phyloP scores from a whole-genome alignment of 23 tunicate genomes.

The Aplidium turbinatum region DNA sequence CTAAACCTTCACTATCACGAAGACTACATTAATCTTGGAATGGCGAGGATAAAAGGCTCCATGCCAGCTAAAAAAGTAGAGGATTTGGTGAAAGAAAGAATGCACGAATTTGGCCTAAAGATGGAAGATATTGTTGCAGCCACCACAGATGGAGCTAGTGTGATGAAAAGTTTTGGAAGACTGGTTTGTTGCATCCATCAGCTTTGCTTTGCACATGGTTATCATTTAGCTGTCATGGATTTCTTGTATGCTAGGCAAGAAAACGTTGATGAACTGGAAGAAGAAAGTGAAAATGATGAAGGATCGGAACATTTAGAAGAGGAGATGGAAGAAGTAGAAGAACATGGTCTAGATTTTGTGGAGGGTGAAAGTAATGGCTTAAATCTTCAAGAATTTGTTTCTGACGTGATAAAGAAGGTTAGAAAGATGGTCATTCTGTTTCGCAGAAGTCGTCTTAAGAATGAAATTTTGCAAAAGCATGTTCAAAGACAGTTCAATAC shows the following conservation, averaged over 20 bases:
- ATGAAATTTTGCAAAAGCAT: conserved; percentile 70
- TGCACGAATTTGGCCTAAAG: conserved; percentile 55
- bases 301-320: conserved; percentile 57
- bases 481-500: conserved; percentile 50
- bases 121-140: conserved; percentile 67
- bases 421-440: conserved; percentile 48
- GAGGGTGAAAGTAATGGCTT: conserved; percentile 37
- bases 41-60: no score
- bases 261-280: conserved; percentile 33
- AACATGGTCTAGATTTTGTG: conserved; percentile 45
- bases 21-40: no score
- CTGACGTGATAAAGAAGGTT: conserved; percentile 55
- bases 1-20: no score
- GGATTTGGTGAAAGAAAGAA: conserved; percentile 68
- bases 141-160: conserved; percentile 71
- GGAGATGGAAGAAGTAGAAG: conserved; percentile 52
- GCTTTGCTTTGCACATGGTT: conserved; percentile 55
- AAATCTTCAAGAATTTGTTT: conserved; percentile 57
- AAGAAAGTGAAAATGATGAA: conserved; percentile 31
- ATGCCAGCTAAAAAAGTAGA: conserved; percentile 67
- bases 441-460: conserved; percentile 54
- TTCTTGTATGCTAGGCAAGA: conserved; percentile 50
- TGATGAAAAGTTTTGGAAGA: conserved; percentile 73
- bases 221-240: conserved; percentile 62
- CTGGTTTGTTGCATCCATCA: conserved; percentile 53